Conservation (phyloP, 2,113 vertebrate genomes). For the Chelonoidis abingdonii region DNA sequence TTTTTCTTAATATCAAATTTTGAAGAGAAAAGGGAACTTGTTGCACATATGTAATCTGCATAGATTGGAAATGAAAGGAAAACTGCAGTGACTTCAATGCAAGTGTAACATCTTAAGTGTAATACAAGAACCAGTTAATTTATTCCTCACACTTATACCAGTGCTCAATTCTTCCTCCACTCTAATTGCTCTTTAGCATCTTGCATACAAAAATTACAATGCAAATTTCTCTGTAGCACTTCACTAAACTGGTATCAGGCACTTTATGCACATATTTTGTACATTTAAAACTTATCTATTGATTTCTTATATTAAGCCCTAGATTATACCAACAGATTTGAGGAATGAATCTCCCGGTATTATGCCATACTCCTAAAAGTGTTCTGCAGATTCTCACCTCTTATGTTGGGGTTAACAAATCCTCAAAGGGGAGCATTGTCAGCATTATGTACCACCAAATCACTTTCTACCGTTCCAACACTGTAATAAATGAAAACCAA, state of each 20-base stretch:
- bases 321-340: not conserved
- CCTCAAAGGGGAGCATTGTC: not conserved
- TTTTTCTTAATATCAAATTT: not conserved
- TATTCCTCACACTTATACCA: not conserved
- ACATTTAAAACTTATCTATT: not conserved
- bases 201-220: not conserved
- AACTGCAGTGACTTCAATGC: not conserved
- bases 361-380: not conserved
- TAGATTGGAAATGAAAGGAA: not conserved
- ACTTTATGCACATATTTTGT: not conserved
- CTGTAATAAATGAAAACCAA: conserved; percentile 20
- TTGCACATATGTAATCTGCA: not conserved
- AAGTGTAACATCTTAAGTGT: not conserved
- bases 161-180: not conserved
- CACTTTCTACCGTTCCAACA: not conserved
- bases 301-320: not conserved
- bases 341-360: not conserved
- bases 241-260: not conserved
- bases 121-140: not conserved
- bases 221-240: accelerated
- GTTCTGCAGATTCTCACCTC: not conserved
- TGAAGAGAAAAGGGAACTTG: not conserved
- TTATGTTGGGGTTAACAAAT: not conserved
- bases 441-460: not conserved
- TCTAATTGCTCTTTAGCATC: accelerated